Conservation (phyloP, 1,140 invertebrate species). For the Halyomorpha halys region DNA sequence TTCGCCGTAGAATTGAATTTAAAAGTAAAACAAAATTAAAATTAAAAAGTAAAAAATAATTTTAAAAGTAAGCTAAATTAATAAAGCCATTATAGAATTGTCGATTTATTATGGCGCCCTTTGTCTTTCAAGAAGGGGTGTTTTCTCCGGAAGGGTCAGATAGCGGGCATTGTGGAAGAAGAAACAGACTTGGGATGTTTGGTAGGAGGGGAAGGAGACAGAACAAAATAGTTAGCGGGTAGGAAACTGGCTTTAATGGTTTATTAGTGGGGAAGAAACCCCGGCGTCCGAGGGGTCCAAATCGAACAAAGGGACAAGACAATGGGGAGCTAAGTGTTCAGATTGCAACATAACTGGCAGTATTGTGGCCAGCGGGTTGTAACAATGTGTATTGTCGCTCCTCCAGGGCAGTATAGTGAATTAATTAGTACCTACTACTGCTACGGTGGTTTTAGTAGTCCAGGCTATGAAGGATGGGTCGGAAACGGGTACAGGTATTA, state of each 20-base stretch:
- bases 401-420: background rate
- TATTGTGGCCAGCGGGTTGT: background rate
- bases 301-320: background rate
- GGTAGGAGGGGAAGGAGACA: background rate
- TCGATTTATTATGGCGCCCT: background rate
- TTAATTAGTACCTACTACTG: background rate
- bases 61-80: too few species aligned
- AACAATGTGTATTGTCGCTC: conserved; percentile 6
- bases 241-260: conserved; percentile 9
- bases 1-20: too few species aligned
- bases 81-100: background rate
- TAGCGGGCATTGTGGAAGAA: background rate
- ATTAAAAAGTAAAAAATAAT: too few species aligned
- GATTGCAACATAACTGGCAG: conserved; percentile 6
- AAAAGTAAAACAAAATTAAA: too few species aligned
- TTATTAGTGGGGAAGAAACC: conserved; percentile 3
- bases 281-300: background rate
- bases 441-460: too few species aligned
- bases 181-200: background rate
- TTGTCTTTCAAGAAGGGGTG: background rate
- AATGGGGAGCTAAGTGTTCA: background rate
- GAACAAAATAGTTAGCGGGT: conserved; percentile 1
- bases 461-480: too few species aligned
- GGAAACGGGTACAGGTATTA: too few species aligned
- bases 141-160: conserved; percentile 2